phyloP scores from a whole-genome alignment of 2,888 invertebrate species.

The Agapetus fuscipes region DNA sequence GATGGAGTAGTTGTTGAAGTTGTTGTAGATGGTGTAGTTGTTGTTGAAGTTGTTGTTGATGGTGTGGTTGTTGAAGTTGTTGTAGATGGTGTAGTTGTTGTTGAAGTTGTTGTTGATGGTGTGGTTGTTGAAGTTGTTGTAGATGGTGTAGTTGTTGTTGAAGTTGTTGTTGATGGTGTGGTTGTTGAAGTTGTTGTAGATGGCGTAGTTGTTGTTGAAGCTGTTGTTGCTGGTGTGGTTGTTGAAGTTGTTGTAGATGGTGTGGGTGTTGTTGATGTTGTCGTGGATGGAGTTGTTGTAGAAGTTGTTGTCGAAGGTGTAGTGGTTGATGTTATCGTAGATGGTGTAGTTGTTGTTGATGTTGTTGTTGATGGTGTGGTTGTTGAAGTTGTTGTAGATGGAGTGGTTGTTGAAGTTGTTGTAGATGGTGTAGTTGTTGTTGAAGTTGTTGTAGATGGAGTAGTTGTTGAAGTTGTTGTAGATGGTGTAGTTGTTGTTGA shows the following conservation, averaged over 20 bases:
- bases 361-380: not conserved
- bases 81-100: not conserved
- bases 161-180: not conserved
- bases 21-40: not conserved
- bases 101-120: not conserved
- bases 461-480: not conserved
- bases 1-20: not conserved
- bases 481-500: not conserved
- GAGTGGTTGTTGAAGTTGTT: no score
- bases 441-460: no score
- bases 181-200: not conserved
- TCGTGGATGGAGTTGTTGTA: constrained; percentile 1
- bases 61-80: not conserved
- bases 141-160: not conserved
- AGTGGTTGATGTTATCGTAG: not conserved
- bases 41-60: not conserved
- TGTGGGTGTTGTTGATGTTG: constrained; percentile 1
- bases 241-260: not conserved
- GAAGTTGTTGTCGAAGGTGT: not conserved
- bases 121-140: not conserved
- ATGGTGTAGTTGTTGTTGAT: not conserved
- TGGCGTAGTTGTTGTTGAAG: not conserved
- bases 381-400: no score
- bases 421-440: no score
- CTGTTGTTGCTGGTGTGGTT: not conserved